Evolutionary conservation across 2,113 vertebrate genomes (phyloP), one percentile per base, ranked within the genome.

Genomic region (Anthoscopus minutus): DNA sequence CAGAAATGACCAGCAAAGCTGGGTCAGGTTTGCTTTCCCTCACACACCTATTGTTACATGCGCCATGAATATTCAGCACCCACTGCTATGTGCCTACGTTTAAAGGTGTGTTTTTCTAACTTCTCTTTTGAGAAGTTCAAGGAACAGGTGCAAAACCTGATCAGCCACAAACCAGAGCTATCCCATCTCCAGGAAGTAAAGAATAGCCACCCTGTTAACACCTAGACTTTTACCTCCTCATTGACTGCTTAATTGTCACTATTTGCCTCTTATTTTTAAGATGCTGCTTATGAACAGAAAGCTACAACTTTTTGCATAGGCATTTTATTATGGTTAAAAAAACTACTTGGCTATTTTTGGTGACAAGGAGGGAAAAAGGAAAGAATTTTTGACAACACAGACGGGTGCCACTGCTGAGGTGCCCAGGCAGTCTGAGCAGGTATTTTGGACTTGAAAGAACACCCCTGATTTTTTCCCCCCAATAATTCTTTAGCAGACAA

Each of bases 141-240:
- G 31, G 8, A 37, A 50, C n/a, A 42, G 22, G 6, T 15, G 11
- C 37, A 61, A 28, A 6, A 30, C 8, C 21, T 17, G 24, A 70
- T 38, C 42, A 77, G 33, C 7, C 45, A 44, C 17, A 23, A 14
- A 44, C 44, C 6, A 40, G 13, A 79, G n/a, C 15, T 45, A 37
- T 4, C 18, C 15, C 7, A 38, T 22, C 4, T 30, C 15, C 27
- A 15, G 15, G 11, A 81, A 81, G 2, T 9, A 40, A 74, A 35
- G 7, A 51, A 31, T 0, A 0, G 54, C 38, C 19, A 35, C 10
- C 7, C 22, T 0, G 0, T 11, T 24, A 37, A 50, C 9, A 27
- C 6, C 10, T 28, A 60, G 19, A 86, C 28, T 25, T 69, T 42
- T 4, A 9, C 5, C 35, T 40, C 31, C 28, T 60, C 48, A 24